Evolutionary conservation across 2,113 vertebrate genomes (phyloP), one percentile per base, ranked within the genome.

Genomic region (Paralichthys olivaceus): DNA sequence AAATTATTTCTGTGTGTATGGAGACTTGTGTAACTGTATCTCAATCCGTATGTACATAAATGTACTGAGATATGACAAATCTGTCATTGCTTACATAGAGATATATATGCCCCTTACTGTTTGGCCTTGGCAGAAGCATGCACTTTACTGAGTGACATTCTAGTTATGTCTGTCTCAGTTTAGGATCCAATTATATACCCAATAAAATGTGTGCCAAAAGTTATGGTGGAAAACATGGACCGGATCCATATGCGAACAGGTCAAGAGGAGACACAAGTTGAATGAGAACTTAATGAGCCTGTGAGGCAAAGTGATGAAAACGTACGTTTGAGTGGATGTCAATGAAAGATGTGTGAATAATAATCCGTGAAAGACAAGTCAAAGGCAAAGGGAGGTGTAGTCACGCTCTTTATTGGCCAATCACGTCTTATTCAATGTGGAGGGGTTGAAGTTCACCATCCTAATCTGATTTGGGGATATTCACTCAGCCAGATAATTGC

Each of bases 401-500:
- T 6, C 34, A 22, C 5, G 34, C 28, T 75, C 75, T 86, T 85
- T 63, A 72, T 58, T 26, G 71, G 75, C 79, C 80, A 84, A 88
- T 79, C 25, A 77, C 62, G 51, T 62, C 45, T 79, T 74, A 89
- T 87, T 87, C 40, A 85, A 85, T 85, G 63, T 81, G 11, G 62
- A 81, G 68, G 69, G 86, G 91, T 87, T 85, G 79, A 88, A 89
- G 81, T 89, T 92, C 87, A 87, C 58, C 53, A 23, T 77, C 20
- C 32, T 93, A 91, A 94, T 92, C 82, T 54, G 81, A 92, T 94
- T 90, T 78, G 87, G 83, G 90, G 89, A 91, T 89, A 92, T 92
- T 90, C 88, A 74, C 85, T 70, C 85, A 72, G 59, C 80, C 80
- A 90, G 86, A 87, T 94, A 94, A 94, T 90, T 83, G 85, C 84